phyloP scores from a whole-genome alignment of 2,888 invertebrate genomes.

The Tetrapedia diversipes region DNA sequence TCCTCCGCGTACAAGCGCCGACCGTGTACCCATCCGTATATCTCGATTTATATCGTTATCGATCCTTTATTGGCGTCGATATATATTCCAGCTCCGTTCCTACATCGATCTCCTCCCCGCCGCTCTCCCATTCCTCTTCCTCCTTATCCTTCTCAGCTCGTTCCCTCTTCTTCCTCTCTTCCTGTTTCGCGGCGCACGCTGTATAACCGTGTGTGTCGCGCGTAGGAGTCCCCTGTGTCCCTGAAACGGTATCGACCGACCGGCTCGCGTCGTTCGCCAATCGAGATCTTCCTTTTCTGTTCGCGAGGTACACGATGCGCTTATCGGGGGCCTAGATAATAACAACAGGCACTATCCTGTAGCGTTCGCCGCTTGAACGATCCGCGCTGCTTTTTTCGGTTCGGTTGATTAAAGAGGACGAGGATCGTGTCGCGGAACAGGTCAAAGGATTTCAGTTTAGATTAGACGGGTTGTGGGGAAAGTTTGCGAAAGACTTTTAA shows the following conservation, averaged over 20 bases:
- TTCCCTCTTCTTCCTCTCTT: too few species aligned
- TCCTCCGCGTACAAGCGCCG: slow-evolving; percentile 80
- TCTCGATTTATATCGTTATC: slow-evolving; percentile 82
- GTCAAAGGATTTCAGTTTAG: too few species aligned
- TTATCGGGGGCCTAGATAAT: slow-evolving; percentile 50
- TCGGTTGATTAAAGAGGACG: slow-evolving; percentile 35
- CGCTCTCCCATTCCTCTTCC: background rate
- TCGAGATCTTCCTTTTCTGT: too few species aligned
- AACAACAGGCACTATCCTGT: too few species aligned
- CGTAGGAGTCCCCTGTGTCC: slow-evolving; percentile 54
- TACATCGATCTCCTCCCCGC: slow-evolving; percentile 60
- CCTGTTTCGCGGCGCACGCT: slow-evolving; percentile 11
- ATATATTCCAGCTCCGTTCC: slow-evolving; percentile 71
- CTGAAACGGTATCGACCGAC: slow-evolving; percentile 49
- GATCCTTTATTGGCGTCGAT: slow-evolving; percentile 81
- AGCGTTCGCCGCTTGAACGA: background rate
- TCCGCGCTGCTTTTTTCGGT: background rate
- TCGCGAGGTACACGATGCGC: slow-evolving; percentile 33
- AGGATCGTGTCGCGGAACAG: background rate
- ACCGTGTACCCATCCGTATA: slow-evolving; percentile 81
- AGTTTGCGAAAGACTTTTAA: too few species aligned
- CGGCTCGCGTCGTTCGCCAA: slow-evolving; percentile 12
- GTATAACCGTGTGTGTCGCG: slow-evolving; percentile 22
- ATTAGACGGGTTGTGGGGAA: too few species aligned
- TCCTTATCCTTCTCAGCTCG: too few species aligned